Conservation (phyloP, 2,888 invertebrate genomes). For the Parnassius smintheus region DNA sequence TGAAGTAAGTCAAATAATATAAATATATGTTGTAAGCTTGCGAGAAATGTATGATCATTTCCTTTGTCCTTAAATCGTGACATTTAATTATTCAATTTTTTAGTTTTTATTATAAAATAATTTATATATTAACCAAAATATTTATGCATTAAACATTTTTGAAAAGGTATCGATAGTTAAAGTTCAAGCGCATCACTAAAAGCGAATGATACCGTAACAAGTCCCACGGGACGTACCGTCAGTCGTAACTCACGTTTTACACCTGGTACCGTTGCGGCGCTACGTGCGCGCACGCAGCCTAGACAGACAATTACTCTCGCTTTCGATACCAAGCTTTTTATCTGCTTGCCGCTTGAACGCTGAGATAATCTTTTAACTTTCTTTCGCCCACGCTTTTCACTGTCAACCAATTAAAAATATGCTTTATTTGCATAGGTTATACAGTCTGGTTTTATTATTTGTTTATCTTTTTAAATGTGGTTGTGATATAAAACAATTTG, state of each 20-base stretch:
- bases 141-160: no score
- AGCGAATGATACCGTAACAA: slow-evolving; percentile 32
- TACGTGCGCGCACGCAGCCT: slow-evolving; percentile 43
- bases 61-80: no score
- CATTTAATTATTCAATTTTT: no score
- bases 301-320: slow-evolving; percentile 65
- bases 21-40: slow-evolving; percentile 15
- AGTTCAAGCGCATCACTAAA: slow-evolving; percentile 34
- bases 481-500: no score
- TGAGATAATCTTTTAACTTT: slow-evolving; percentile 35
- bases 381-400: slow-evolving; percentile 35
- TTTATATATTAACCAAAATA: no score
- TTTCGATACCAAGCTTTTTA: slow-evolving; percentile 63
- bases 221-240: slow-evolving; percentile 65
- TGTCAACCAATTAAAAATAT: slow-evolving; percentile 13
- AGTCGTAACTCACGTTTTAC: slow-evolving; percentile 41
- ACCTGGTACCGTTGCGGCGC: slow-evolving; percentile 59
- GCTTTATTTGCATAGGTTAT: slow-evolving; percentile 9
- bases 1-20: slow-evolving; percentile 13
- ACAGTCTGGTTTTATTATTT: background rate
- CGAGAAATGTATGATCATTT: background rate
- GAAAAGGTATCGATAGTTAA: slow-evolving; percentile 13
- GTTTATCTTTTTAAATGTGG: background rate
- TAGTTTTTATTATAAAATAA: no score
- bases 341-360: slow-evolving; percentile 34